Evolutionary conservation across 2,797 vertebrate genomes (phyloP), one percentile per base, ranked within the genome.

Genomic region (Sitta carolinensis): DNA sequence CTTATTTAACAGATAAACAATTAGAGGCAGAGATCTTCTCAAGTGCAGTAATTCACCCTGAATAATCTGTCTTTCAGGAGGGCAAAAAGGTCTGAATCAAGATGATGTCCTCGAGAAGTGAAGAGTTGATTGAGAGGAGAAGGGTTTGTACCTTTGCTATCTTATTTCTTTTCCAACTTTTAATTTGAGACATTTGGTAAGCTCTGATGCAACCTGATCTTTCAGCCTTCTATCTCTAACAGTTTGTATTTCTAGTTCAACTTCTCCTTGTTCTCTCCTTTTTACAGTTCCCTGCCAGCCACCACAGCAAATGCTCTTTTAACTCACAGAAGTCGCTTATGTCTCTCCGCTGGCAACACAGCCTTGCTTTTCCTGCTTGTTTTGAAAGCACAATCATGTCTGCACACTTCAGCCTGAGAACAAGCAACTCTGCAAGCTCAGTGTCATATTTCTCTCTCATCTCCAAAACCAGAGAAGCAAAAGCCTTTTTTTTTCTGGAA

Each of bases 301-400:
- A 62, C 22, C 30, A 36, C 47, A 85, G 64, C 66, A 93, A 92
- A 93, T 59, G 66, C 62, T 92, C 81, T 91, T 90, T 82, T 76
- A 93, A 81, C 67, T 89, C 50, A 22, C 51, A 91, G 54, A 72
- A 91, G 23, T 45, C 26, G 10, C 45, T 91, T 42, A 5, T 36
- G 11, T 51, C 89, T 94, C 72, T 64, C 51, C 27, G 30, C 42
- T 68, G 84, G 62, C 87, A 87, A 22, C 43, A 76, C 27, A 91
- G 36, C 36, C 13, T 81, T 8, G 1, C 30, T 78, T 91, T 54
- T 68, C 73, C 78, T 57, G 26, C 61, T 74, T 79, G 43, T 84
- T 91, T 85, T 64, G 62, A 93, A 87, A 94, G 72, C 79, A 58
- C 11, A 5, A 27, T 45, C 43, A 7, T n/a, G 43, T 79, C 70